These are phyloP conservation scores for Trissolcus basalis DNA, from an alignment of 1,140 invertebrate species.

Conservation along the genomic window DNA sequence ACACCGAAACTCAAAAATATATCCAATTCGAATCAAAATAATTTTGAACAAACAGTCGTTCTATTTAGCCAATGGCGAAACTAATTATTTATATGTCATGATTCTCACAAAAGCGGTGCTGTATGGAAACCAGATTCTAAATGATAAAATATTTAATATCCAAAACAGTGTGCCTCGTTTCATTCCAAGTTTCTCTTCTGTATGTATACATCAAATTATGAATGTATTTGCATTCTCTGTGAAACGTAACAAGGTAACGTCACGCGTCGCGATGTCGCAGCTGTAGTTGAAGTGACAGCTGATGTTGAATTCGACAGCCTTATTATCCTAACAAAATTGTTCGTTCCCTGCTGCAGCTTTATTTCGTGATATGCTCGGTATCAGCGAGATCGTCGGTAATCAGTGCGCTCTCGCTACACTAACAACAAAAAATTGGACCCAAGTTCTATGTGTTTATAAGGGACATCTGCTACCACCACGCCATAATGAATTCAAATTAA, in stretches of 20 bases:
- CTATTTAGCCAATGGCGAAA: no score
- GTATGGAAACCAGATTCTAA: not conserved
- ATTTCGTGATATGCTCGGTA: slow-evolving; percentile 40
- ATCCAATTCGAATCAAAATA: no score
- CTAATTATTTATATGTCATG: no score
- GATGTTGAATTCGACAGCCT: slow-evolving; percentile 50
- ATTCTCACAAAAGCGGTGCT: no score
- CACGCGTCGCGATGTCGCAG: slow-evolving; percentile 37
- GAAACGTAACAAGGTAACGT: slow-evolving; percentile 37
- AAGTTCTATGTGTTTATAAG: slow-evolving; percentile 13
- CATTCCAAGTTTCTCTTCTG: slow-evolving; percentile 24
- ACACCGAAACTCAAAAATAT: no score
- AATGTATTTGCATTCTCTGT: slow-evolving; percentile 23
- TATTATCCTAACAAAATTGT: slow-evolving; percentile 50
- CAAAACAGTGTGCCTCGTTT: slow-evolving; percentile 27
- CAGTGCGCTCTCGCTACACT: slow-evolving; percentile 10
- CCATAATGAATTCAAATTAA: slow-evolving; percentile 19
- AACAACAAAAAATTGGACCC: slow-evolving; percentile 11
- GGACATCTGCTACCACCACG: slow-evolving; percentile 15
- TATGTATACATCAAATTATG: slow-evolving; percentile 45
- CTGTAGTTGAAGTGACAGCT: slow-evolving; percentile 49
- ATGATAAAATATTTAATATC: slow-evolving; percentile 32
- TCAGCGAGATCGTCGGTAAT: slow-evolving; percentile 41
- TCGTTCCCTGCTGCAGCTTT: slow-evolving; percentile 41
- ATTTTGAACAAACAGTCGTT: no score